phyloP scores from a whole-genome alignment of 2,888 invertebrate species.

The Matsumyia berberina region DNA sequence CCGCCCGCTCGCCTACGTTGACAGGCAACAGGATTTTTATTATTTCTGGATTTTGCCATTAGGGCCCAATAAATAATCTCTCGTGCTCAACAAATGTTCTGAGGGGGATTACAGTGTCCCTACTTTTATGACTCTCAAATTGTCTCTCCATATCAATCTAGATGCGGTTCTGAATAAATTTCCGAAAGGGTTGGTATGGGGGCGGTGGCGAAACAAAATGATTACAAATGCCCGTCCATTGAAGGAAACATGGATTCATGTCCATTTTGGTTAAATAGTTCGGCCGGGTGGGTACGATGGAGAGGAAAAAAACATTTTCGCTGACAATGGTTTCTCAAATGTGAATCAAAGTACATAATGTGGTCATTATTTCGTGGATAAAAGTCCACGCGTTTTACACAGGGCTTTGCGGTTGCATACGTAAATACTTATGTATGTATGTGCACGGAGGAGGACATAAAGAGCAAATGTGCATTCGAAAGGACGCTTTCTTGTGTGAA shows the following conservation, averaged over 20 bases:
- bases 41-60: slow-evolving; percentile 71
- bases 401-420: background rate
- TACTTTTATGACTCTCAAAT: slow-evolving; percentile 67
- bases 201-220: slow-evolving; percentile 24
- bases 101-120: slow-evolving; percentile 55
- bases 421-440: background rate
- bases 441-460: slow-evolving; percentile 14
- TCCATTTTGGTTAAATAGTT: slow-evolving; percentile 54
- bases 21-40: slow-evolving; percentile 74
- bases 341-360: slow-evolving; percentile 62
- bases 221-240: slow-evolving; percentile 55
- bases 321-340: slow-evolving; percentile 60
- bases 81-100: slow-evolving; percentile 72
- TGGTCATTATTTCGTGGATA: slow-evolving; percentile 50
- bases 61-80: slow-evolving; percentile 73
- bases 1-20: slow-evolving; percentile 28
- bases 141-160: slow-evolving; percentile 64
- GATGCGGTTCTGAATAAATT: slow-evolving; percentile 66
- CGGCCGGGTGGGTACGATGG: background rate
- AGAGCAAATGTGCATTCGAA: slow-evolving; percentile 58
- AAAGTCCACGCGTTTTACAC: slow-evolving; percentile 26
- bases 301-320: slow-evolving; percentile 41
- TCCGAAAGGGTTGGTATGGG: slow-evolving; percentile 42
- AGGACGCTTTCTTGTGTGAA: slow-evolving; percentile 53
- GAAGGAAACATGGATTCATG: slow-evolving; percentile 37